Conservation (phyloP, 2,888 invertebrate species). For the Macropis europaea region DNA sequence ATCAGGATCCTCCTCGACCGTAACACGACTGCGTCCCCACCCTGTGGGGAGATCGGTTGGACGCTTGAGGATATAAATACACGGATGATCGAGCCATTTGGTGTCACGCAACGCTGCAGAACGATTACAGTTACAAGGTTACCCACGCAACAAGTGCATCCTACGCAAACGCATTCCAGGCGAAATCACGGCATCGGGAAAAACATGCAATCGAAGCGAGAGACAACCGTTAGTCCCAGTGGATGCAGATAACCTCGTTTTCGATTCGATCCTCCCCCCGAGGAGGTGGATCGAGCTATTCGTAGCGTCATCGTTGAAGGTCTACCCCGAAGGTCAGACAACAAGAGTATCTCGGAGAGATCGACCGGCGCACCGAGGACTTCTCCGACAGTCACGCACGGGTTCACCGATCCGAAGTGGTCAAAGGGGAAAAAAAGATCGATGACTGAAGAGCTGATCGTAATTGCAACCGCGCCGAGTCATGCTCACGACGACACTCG, state of each 20-base stretch:
- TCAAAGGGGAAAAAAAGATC: slow-evolving; percentile 17
- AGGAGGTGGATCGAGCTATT: slow-evolving; percentile 27
- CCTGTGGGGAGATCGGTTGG: background rate
- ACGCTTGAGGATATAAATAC: background rate
- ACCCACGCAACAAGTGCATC: slow-evolving; percentile 39
- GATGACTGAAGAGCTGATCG: slow-evolving; percentile 56
- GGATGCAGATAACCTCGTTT: slow-evolving; percentile 39
- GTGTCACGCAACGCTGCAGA: slow-evolving; percentile 9
- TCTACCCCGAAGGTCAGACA: slow-evolving; percentile 43
- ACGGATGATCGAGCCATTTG: slow-evolving; percentile 23
- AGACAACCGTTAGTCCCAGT: slow-evolving; percentile 44
- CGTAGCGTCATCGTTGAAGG: slow-evolving; percentile 42
- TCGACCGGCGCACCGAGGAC: slow-evolving; percentile 20
- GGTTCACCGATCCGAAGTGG: slow-evolving; percentile 40
- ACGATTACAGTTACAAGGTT: slow-evolving; percentile 13
- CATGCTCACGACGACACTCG: slow-evolving; percentile 59
- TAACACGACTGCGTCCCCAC: too few relatives aligned
- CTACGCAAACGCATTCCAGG: slow-evolving; percentile 34
- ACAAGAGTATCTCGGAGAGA: slow-evolving; percentile 21
- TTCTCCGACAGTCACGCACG: slow-evolving; percentile 49
- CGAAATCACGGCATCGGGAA: background rate
- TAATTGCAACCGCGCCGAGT: slow-evolving; percentile 59
- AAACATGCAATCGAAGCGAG: background rate
- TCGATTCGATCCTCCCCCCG: slow-evolving; percentile 29
- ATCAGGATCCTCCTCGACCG: too few relatives aligned